Evolutionary conservation across 2,797 vertebrate species (phyloP).

Genomic region (Decapterus maruadsi): DNA sequence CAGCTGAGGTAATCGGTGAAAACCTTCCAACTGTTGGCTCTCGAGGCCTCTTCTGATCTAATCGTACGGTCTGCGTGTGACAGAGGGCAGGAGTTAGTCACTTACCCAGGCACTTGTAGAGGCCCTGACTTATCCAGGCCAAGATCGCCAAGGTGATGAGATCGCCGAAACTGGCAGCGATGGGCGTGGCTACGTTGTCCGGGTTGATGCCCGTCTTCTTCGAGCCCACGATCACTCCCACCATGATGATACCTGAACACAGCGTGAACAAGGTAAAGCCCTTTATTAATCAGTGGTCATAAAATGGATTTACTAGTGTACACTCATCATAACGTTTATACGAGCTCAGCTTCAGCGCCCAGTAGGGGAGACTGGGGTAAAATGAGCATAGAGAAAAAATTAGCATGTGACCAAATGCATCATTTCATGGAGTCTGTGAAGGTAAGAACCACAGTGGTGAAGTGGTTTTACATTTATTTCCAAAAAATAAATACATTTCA

Average conservation of each 20-base stretch:
- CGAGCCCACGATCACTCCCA: constrained; percentile 96
- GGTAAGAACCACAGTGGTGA: too few relatives aligned
- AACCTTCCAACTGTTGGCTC: background rate
- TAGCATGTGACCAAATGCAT: too few relatives aligned
- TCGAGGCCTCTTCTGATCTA: background rate
- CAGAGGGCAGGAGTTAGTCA: background rate
- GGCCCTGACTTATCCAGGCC: constrained; percentile 97
- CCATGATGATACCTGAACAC: constrained; percentile 94
- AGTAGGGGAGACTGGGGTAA: too few relatives aligned
- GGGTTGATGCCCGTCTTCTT: constrained; percentile 98
- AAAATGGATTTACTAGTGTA: background rate
- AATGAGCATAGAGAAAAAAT: too few relatives aligned
- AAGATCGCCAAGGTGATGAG: constrained; percentile 97
- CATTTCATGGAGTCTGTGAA: too few relatives aligned
- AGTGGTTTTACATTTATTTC: too few relatives aligned
- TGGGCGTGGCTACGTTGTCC: constrained; percentile 97
- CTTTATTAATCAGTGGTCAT: background rate
- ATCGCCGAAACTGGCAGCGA: constrained; percentile 97
- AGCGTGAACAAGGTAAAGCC: constrained; percentile 1
- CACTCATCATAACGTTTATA: too few relatives aligned
- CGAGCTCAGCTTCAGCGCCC: too few relatives aligned
- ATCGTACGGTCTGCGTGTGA: background rate
- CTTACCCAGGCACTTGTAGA: constrained; percentile 96
- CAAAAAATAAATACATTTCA: too few relatives aligned
- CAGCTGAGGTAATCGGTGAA: background rate